Conservation (phyloP, 2,888 invertebrate genomes). For the Leptinotarsa peninsularis region DNA sequence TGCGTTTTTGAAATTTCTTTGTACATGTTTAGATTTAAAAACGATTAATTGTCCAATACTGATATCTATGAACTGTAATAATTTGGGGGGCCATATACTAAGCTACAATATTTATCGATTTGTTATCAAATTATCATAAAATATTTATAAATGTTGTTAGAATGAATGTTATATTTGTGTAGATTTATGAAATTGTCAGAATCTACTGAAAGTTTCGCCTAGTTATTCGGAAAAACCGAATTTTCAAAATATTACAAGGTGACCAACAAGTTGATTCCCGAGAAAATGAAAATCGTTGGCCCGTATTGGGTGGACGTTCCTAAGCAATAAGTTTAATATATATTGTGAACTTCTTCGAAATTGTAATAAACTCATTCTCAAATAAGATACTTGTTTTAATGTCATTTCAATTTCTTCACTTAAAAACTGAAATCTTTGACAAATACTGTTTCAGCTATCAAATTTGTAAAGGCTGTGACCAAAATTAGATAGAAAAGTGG, state of each 20-base stretch:
- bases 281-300: not conserved
- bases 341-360: too few species aligned
- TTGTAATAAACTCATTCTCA: too few species aligned
- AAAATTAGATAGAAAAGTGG: too few species aligned
- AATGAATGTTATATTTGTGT: constrained; percentile 15
- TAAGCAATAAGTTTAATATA: too few species aligned
- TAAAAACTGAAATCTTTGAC: too few species aligned
- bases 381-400: too few species aligned
- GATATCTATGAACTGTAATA: constrained; percentile 1
- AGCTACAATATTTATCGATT: constrained; percentile 17
- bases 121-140: constrained; percentile 20
- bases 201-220: not conserved
- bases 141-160: constrained; percentile 23
- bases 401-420: too few species aligned
- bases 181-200: not conserved
- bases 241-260: not conserved
- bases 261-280: not conserved
- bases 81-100: constrained; percentile 18
- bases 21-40: not conserved
- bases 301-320: too few species aligned
- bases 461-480: too few species aligned
- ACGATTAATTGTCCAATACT: constrained; percentile 11
- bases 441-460: too few species aligned
- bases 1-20: not conserved
- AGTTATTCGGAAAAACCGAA: not conserved